Conservation (phyloP, 2,888 invertebrate species). For the Megamerina dolium region DNA sequence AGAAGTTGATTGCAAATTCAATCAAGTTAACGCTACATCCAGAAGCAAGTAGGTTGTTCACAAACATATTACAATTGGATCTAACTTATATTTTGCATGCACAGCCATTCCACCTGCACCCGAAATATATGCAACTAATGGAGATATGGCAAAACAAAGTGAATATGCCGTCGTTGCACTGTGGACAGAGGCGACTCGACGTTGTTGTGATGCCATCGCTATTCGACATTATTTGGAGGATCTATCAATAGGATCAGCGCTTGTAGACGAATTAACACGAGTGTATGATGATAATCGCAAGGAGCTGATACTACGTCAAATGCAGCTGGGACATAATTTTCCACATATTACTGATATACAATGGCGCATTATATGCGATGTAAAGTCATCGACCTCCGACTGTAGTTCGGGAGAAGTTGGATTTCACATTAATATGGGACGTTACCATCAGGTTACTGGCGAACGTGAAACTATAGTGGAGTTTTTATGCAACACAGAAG, state of each 20-base stretch:
- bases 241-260: slow-evolving; percentile 27
- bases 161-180: slow-evolving; percentile 45
- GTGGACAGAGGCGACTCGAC: slow-evolving; percentile 40
- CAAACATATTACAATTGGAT: not conserved
- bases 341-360: slow-evolving; percentile 46
- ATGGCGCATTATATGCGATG: slow-evolving; percentile 46
- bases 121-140: slow-evolving; percentile 45
- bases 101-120: slow-evolving; percentile 46
- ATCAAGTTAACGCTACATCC: slow-evolving; percentile 43
- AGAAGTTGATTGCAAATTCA: slow-evolving; percentile 43
- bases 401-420: slow-evolving; percentile 37
- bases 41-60: slow-evolving; percentile 39
- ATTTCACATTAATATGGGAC: slow-evolving; percentile 44
- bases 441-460: slow-evolving; percentile 38
- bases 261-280: slow-evolving; percentile 39
- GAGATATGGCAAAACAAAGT: slow-evolving; percentile 44
- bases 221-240: slow-evolving; percentile 37
- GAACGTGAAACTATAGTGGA: slow-evolving; percentile 43
- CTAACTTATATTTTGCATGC: not conserved
- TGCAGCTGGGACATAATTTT: slow-evolving; percentile 39
- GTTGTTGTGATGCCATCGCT: slow-evolving; percentile 32
- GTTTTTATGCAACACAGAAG: slow-evolving; percentile 47
- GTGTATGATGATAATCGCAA: slow-evolving; percentile 42
- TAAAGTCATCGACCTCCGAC: slow-evolving; percentile 43
- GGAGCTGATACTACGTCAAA: slow-evolving; percentile 38